Conservation (phyloP, 2,797 vertebrate species). For the Protonibea diacanthus region DNA sequence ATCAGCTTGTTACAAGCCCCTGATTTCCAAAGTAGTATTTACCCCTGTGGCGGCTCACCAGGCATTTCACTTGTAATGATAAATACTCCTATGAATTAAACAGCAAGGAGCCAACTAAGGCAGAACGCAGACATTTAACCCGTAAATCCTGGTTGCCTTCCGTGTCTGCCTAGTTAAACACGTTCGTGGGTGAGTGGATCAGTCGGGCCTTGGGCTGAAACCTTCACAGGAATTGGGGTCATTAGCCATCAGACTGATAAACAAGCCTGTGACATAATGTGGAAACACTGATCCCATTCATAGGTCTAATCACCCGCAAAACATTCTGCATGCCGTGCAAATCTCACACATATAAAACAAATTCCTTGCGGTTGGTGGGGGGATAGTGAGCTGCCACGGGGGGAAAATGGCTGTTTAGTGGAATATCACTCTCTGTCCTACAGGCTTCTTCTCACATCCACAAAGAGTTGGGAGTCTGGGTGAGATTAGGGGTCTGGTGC, state of each 20-base stretch:
- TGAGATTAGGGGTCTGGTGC: slow-evolving; percentile 76
- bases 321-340: slow-evolving; percentile 78
- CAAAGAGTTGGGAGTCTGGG: slow-evolving; percentile 67
- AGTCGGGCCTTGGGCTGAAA: slow-evolving; percentile 58
- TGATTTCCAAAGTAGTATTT: slow-evolving; percentile 72
- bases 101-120: slow-evolving; percentile 68
- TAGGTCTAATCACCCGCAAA: slow-evolving; percentile 75
- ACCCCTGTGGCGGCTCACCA: slow-evolving; percentile 67
- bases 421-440: slow-evolving; percentile 66
- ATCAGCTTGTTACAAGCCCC: slow-evolving; percentile 67
- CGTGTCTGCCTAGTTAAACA: slow-evolving; percentile 69
- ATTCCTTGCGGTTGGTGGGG: slow-evolving; percentile 77
- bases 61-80: slow-evolving; percentile 70
- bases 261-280: slow-evolving; percentile 83
- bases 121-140: slow-evolving; percentile 67
- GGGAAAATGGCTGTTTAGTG: slow-evolving; percentile 59
- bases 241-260: slow-evolving; percentile 78
- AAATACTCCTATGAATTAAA: slow-evolving; percentile 76
- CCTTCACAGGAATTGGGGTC: slow-evolving; percentile 64
- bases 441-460: slow-evolving; percentile 64
- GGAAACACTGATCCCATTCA: slow-evolving; percentile 87
- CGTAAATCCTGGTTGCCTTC: slow-evolving; percentile 55
- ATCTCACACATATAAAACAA: slow-evolving; percentile 84
- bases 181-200: slow-evolving; percentile 55
- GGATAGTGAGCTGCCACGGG: slow-evolving; percentile 61